Base-by-base conservation (phyloP, 1,140 invertebrate genomes). In the Bombus pyrosoma region DNA sequence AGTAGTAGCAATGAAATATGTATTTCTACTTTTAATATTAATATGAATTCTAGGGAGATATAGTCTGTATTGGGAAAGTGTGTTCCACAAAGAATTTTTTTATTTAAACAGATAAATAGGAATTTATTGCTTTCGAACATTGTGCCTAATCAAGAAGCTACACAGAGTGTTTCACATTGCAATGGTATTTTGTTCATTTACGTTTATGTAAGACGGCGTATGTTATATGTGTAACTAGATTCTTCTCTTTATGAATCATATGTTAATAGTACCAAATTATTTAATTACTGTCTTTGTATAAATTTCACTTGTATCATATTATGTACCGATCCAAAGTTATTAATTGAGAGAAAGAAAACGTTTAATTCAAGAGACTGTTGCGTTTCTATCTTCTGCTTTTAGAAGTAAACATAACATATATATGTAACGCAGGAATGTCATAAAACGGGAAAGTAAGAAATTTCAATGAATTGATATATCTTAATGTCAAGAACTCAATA, bases 21-120 rank as follows among this genome's bases (percentile, higher is more conserved):
- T 95, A 95, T 95, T 95, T 95, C 92, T 95, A 95, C 94, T 95
- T 95, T 95, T 94, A 95, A 94, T 94, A 95, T 93, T 93, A 91
- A 89, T 91, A 93, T 91, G 88, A 93, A 91, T 86, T 81, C 69
- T 92, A 93, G 83, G 85, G 83, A 91, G 84, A 91, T 87, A 92
- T 93, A 94, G 90, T 92, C 91, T 91, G 89, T 90, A 92, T 91
- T 82, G 69, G 88, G 88, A 89, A 89, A 92, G 91, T 93, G 91
- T 93, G 90, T 94, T 93, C 89, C 92, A 94, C 91, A 94, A 94
- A 94, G 91, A 94, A 94, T 93, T 86, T 90, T 92, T 91, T 82
- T 91, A 89, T 92, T 90, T 86, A 89, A 91, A 85, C 80, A 77
- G 74, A 76, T 34, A 81, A n/a, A 78, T 87, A 86, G 73, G 68